Conservation (phyloP, 2,888 invertebrate genomes). For the Thecocarcelia acutangulata region DNA sequence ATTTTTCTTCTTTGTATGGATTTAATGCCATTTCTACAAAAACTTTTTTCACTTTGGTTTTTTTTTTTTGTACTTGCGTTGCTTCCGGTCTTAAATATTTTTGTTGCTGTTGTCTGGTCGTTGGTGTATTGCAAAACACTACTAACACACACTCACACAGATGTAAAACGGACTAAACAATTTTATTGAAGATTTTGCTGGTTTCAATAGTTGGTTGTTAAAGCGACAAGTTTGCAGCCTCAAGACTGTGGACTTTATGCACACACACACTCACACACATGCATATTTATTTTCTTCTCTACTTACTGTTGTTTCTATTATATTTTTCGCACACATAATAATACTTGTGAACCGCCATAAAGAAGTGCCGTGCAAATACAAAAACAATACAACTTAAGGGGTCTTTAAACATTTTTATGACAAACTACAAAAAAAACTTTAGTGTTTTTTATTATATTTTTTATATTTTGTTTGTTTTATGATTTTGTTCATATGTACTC, state of each 20-base stretch:
- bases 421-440: conserved; percentile 13
- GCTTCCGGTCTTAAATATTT: conserved; percentile 62
- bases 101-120: conserved; percentile 37
- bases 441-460: background rate
- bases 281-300: conserved; percentile 8
- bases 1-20: conserved; percentile 1
- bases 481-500: too few relatives aligned
- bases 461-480: conserved; percentile 4
- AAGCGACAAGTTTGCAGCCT: conserved; percentile 66
- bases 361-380: background rate
- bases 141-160: background rate
- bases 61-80: conserved; percentile 39
- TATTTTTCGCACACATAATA: background rate
- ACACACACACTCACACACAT: too few relatives aligned
- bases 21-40: conserved; percentile 9
- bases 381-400: conserved; percentile 41
- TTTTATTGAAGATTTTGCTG: conserved; percentile 56
- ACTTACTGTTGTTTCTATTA: conserved; percentile 32
- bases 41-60: conserved; percentile 14
- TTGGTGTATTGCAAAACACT: conserved; percentile 11
- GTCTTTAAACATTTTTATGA: conserved; percentile 43
- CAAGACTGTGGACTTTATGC: conserved; percentile 56
- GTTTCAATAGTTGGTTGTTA: conserved; percentile 60
- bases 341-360: background rate
- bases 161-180: conserved; percentile 24